Conservation (phyloP, 2,113 vertebrate genomes). For the Centropus bengalensis region DNA sequence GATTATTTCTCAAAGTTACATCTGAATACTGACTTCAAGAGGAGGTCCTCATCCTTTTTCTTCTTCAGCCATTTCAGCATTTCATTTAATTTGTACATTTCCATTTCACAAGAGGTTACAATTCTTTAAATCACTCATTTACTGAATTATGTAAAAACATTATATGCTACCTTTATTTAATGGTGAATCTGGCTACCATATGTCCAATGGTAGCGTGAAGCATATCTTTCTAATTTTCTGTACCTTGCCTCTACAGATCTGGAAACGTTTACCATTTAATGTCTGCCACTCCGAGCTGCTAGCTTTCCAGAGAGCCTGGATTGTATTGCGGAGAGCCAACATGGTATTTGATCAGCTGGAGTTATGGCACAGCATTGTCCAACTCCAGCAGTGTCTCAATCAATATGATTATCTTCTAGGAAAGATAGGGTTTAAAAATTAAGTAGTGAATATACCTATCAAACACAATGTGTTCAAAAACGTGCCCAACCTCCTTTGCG, state of each 20-base stretch:
- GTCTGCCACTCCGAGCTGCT: neutral
- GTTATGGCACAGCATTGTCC: neutral
- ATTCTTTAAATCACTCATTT: neutral
- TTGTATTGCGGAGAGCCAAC: neutral
- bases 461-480: neutral
- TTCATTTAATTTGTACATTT: neutral
- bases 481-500: neutral
- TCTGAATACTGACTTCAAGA: neutral
- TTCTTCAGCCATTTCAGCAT: neutral
- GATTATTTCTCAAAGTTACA: slow-evolving; percentile 4
- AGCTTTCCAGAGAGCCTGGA: neutral
- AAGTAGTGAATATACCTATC: neutral
- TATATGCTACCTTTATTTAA: neutral
- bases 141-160: neutral
- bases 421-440: neutral
- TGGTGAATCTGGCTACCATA: neutral
- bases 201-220: neutral
- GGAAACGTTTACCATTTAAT: neutral
- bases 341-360: neutral
- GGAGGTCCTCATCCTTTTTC: neutral
- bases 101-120: neutral
- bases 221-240: neutral
- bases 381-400: neutral
- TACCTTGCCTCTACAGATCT: neutral
- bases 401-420: neutral